Evolutionary conservation across 1,140 invertebrate species (phyloP), one percentile per base, ranked within the genome.

Genomic region (Drosophila parvula): DNA sequence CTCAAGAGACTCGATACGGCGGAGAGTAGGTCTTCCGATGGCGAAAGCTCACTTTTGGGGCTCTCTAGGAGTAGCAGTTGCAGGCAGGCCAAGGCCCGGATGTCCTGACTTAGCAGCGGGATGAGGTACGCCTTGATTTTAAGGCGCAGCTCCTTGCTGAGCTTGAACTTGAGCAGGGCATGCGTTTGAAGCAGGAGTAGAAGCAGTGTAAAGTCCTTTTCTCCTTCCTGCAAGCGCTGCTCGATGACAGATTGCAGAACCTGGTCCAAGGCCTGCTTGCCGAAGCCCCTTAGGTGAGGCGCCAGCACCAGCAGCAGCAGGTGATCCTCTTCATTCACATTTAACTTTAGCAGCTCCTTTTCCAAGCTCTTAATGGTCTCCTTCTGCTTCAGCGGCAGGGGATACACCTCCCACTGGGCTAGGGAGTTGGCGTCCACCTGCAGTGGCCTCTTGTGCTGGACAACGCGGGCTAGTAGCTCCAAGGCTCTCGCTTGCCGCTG

Each of bases 361-460:
- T 81, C 57, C 9, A 91, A 8, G 7, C 14, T 55, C 9, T 73
- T 63, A 0, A 88, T 43, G 0, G 79, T 80, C 4, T 69, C 53
- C 11, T 44, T 44, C 14, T 91, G 65, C 43, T 91, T 92, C 71
- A 96, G 93, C 75, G 95, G 94, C 7, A 96, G 77, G 3, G 93
- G 93, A 90, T 95, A 96, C 71, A 94, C 94, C 0, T 92, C 93
- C 95, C 95, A 96, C 22, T 93, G 92, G 60, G 93, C 88, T 7
- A 95, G 81, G 63, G 94, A 94, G 22, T 94, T 92, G 10, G 94
- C 94, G 90, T 92, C 94, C 30, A 94, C 93, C 36, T 93, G 94
- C 5, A 95, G 89, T 2, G 96, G 94, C 12, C 94, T 93, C 91
- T 97, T 97, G 28, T 92, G 92, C 28, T 94, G 81, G 30, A 97